Evolutionary conservation across 1,140 invertebrate species (phyloP), one percentile per base, ranked within the genome.

Genomic region (Caenorhabditis briggsae): DNA sequence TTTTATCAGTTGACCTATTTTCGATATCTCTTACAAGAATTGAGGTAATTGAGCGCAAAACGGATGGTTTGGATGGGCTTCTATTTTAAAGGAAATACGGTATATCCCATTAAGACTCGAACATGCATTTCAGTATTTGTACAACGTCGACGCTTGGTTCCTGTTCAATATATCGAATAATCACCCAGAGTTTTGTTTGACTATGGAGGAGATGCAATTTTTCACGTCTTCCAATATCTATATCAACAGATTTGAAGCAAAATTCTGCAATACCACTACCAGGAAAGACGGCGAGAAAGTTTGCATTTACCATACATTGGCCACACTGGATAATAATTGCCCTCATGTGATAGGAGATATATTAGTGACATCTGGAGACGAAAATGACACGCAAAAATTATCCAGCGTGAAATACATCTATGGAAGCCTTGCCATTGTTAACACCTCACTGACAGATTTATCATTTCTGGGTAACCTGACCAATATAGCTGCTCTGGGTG

Each of bases 161-260:
- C 3, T 11, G 9, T 11, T 64, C 6, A 70, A 43, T 14, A 18
- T 70, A 18, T 2, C 43, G 18, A 46, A 70, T 41, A 7, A 16
- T 8, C 64, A 78, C 41, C 43, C 70, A 2, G 70, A 78, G 8
- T 78, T 78, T n/a, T 78, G 70, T 50, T 20, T 78, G n/a, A 50
- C 70, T 23, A 78, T 50, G 46, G 70, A 48, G n/a, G 70, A 78
- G 23, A 50, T 50, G 46, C 18, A 50, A 11, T 1, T 9, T 8
- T 78, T 78, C 16, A 50, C 46, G 2, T 53, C 11, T 18, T 14
- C 9, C 12, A 48, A 78, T n/a, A 41, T 14, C 6, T 23, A 23
- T 12, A 50, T 53, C n/a, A 23, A 6, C 3, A 23, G 9, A 50
- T 7, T 50, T 78, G 46, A 78, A 78, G 70, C 70, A 25, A 53